Conservation (phyloP, 2,113 vertebrate species). For the Rhineura floridana region DNA sequence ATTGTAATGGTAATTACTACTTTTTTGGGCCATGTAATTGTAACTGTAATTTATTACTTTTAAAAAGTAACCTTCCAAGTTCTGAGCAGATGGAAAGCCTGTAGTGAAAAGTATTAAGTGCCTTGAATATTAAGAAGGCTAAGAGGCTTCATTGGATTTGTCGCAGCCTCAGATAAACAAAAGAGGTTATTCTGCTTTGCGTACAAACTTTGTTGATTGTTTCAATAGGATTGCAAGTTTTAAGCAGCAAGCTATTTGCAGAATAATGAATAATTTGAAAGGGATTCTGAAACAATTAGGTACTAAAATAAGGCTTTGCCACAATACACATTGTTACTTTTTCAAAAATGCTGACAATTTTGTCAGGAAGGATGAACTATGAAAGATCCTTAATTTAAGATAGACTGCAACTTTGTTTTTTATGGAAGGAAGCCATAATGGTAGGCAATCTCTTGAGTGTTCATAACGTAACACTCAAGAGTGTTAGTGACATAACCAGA, state of each 20-base stretch:
- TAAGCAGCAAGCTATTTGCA: background rate
- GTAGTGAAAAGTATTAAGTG: background rate
- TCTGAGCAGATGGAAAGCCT: background rate
- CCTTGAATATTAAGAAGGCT: background rate
- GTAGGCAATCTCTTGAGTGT: background rate
- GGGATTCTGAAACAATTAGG: background rate
- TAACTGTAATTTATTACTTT: too few relatives aligned
- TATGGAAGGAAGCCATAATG: background rate
- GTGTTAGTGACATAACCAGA: background rate
- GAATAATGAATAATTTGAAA: constrained; percentile 4
- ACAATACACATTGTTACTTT: background rate
- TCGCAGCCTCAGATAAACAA: background rate
- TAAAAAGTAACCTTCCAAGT: too few relatives aligned
- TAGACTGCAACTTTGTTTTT: background rate
- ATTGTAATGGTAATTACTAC: too few relatives aligned
- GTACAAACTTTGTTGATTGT: background rate
- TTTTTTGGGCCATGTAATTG: too few relatives aligned
- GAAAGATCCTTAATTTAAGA: background rate
- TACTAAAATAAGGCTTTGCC: background rate
- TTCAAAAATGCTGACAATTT: background rate
- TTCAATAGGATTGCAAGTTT: background rate
- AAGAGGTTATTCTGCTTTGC: background rate
- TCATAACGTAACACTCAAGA: too few relatives aligned
- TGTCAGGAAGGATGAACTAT: background rate
- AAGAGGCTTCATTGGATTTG: background rate